Base-by-base conservation (phyloP, 2,797 vertebrate genomes). In the Diplodus sargus region DNA sequence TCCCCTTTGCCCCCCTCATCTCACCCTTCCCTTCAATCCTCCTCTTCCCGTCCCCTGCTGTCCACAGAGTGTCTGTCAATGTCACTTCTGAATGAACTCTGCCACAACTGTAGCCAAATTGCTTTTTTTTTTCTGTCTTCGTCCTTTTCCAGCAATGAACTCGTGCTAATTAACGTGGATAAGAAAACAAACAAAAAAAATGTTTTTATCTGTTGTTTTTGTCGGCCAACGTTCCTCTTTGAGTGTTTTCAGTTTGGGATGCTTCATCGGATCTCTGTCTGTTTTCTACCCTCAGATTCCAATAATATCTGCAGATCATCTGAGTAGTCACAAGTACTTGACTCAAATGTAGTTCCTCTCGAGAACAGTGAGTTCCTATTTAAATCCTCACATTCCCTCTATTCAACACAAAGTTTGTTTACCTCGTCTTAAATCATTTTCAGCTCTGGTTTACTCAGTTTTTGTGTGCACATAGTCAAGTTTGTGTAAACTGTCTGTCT, bases 241-340 rank as follows among this genome's bases (percentile, higher is more conserved):
- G 18, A 45, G 59, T 47, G 22, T 69, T 54, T 74, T 56, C 0
- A 0, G 8, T 30, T 74, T 43, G 23, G 13, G 43, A 63, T 69
- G 48, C 78, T 85, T 85, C 61, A 78, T 90, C 88, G 87, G 79
- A 86, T 86, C 48, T 79, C 53, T 85, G 66, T 90, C 69, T 92
- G 80, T 93, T 88, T 84, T 92, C 62, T 88, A 22, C 61, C 81
- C 78, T 15, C 90, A 99, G 98, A 99, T 99, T 97, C 98, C 98
- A 97, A 99, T 99, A 98, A 99, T 99, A 98, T 98, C 98, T 97
- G 97, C 98, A 95, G 98, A 99, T 96, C 98, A 99, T 98, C 98
- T 99, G 97, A 99, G 97, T 99, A 99, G 97, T 96, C 98, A 99
- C 97, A 99, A 99, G 96, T 99, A 99, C 95, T 96, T 99, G 95